Percentiles rank a stretch among this genome's conserved stretches.
Conservation (phyloP, 2,888 invertebrate species). For the Balanococcus diminutus region DNA sequence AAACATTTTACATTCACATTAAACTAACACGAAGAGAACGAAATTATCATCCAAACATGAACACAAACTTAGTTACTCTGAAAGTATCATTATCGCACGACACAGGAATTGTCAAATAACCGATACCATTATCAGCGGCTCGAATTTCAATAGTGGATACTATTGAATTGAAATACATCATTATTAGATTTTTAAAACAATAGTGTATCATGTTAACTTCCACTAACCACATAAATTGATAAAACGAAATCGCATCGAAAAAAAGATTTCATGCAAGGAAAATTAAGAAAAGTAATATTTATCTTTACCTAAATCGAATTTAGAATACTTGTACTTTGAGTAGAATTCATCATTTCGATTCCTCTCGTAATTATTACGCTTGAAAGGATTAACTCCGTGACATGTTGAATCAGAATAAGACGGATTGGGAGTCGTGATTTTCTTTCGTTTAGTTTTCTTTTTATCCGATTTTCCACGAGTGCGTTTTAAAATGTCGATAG, state of each 20-base stretch:
- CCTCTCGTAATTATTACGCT: neutral
- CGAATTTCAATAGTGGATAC: neutral
- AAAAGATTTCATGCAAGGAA: neutral
- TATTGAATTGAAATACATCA: neutral
- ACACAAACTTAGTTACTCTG: neutral
- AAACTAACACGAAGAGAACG: neutral
- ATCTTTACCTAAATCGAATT: neutral
- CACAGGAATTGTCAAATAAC: conserved; percentile 1
- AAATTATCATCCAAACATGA: neutral
- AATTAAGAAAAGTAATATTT: neutral
- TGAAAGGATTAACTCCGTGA: neutral
- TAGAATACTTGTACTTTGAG: neutral
- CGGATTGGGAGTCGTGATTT: neutral
- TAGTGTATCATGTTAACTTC: neutral
- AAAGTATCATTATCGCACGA: neutral
- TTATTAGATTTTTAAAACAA: neutral
- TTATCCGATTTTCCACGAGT: neutral
- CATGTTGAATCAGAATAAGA: conserved; percentile 3
- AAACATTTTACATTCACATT: neutral
- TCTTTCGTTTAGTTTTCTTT: neutral
- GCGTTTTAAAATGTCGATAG: neutral
- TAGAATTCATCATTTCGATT: neutral
- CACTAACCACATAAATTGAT: neutral
- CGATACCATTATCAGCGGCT: conserved; percentile 2
- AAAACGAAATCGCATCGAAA: neutral